Percentiles rank a stretch among this genome's conserved stretches.
These are phyloP conservation scores for Oriolus oriolus DNA, from an alignment of 2,113 vertebrate species.

Conservation along the genomic window DNA sequence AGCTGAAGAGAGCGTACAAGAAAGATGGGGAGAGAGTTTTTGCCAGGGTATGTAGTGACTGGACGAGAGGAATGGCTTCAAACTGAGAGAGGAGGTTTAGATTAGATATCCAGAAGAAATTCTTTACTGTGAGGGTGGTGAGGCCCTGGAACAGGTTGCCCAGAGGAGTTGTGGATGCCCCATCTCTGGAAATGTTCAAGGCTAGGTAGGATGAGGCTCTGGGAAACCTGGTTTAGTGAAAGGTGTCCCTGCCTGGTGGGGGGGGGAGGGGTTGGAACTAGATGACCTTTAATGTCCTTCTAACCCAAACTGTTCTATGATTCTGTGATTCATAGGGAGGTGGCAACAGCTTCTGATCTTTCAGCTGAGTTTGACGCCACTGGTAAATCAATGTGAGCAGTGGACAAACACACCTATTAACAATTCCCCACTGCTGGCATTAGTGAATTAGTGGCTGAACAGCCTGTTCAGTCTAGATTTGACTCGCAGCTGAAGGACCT, in stretches of 20 bases:
- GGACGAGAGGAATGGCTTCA: background rate
- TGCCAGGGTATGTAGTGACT: background rate
- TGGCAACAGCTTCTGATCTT: background rate
- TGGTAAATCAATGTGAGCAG: background rate
- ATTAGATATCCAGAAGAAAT: background rate
- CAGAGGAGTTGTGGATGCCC: background rate
- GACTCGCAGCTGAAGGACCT: background rate
- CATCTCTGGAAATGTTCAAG: background rate
- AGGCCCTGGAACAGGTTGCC: background rate
- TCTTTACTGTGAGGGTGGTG: background rate
- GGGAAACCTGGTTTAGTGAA: background rate
- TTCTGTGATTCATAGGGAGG: background rate
- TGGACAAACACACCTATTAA: background rate
- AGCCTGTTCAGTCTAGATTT: background rate
- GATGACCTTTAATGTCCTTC: background rate
- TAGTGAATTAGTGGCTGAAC: background rate
- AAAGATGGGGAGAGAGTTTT: background rate
- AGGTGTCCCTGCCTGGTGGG: background rate
- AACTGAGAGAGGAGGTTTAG: background rate
- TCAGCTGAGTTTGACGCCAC: background rate
- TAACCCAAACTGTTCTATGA: background rate
- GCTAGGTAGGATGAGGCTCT: background rate
- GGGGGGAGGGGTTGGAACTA: rapidly evolving
- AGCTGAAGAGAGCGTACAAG: background rate
- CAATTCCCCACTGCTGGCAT: background rate